These are phyloP conservation scores for Euwallacea fornicatus DNA, from an alignment of 1,140 invertebrate genomes.

Conservation along the genomic window DNA sequence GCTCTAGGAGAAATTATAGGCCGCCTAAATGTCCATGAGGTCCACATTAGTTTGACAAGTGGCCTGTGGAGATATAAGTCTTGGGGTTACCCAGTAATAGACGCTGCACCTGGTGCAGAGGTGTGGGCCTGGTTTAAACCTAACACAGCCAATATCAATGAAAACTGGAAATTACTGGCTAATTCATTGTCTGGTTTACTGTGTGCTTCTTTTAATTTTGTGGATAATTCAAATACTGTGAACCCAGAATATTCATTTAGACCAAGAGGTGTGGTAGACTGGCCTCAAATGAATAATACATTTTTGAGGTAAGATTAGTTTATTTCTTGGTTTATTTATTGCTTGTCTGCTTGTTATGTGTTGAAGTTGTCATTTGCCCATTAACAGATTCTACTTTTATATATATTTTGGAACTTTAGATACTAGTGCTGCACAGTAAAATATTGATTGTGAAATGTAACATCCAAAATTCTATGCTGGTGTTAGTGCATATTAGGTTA, in stretches of 20 bases:
- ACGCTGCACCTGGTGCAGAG: constrained; percentile 90
- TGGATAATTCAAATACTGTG: constrained; percentile 85
- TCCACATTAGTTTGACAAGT: constrained; percentile 89
- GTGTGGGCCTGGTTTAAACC: constrained; percentile 87
- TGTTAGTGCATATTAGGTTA: too few relatives aligned
- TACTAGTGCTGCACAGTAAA: too few relatives aligned
- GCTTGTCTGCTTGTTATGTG: neutral
- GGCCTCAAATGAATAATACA: constrained; percentile 58
- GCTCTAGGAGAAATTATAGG: constrained; percentile 88
- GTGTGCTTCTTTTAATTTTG: constrained; percentile 95
- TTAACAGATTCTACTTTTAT: too few relatives aligned
- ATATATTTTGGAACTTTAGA: too few relatives aligned
- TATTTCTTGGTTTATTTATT: neutral
- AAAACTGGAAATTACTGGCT: constrained; percentile 84
- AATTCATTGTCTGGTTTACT: constrained; percentile 90
- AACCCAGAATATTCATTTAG: constrained; percentile 81
- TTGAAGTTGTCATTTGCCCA: too few relatives aligned
- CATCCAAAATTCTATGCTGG: too few relatives aligned
- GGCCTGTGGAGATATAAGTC: constrained; percentile 90
- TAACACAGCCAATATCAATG: constrained; percentile 64
- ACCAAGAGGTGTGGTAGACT: constrained; percentile 68
- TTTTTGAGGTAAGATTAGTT: constrained; percentile 39
- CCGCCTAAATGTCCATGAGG: constrained; percentile 81
- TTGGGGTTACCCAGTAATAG: constrained; percentile 89
- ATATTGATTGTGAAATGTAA: too few relatives aligned